A percentile compares a stretch with the other conserved stretches of the same genome.
Conservation (phyloP, 2,888 invertebrate genomes). For the Drosophila putrida region DNA sequence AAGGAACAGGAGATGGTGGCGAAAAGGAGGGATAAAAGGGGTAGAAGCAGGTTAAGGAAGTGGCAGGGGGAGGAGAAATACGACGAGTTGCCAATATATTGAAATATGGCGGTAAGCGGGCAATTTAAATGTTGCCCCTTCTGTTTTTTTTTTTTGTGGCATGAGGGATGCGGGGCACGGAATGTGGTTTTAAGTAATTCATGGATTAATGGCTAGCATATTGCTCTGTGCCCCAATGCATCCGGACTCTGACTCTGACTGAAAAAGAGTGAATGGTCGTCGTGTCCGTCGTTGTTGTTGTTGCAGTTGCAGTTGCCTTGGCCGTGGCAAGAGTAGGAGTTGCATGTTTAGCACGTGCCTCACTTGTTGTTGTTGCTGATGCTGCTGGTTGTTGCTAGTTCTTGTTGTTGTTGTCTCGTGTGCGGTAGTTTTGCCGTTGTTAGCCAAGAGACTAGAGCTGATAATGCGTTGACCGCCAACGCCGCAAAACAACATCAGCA, state of each 20-base stretch:
- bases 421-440: slow-evolving; percentile 60
- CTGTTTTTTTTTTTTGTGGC: too few relatives aligned
- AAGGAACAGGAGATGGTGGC: background rate
- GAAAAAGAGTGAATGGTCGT: slow-evolving; percentile 74
- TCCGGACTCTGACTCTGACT: slow-evolving; percentile 28
- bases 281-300: slow-evolving; percentile 59
- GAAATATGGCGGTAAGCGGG: slow-evolving; percentile 82
- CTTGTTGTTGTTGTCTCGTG: slow-evolving; percentile 52
- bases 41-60: background rate
- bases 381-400: slow-evolving; percentile 21
- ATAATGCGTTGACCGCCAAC: slow-evolving; percentile 80
- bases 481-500: slow-evolving; percentile 65
- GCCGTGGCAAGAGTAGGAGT: slow-evolving; percentile 79
- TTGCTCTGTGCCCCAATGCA: slow-evolving; percentile 61
- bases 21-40: background rate
- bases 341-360: slow-evolving; percentile 82
- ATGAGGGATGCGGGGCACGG: slow-evolving; percentile 55
- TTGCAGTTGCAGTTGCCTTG: slow-evolving; percentile 38
- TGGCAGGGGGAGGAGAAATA: background rate
- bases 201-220: slow-evolving; percentile 81
- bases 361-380: slow-evolving; percentile 34
- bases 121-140: slow-evolving; percentile 75
- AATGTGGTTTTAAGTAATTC: slow-evolving; percentile 81
- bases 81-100: slow-evolving; percentile 68
- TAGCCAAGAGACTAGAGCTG: slow-evolving; percentile 46